A percentile compares a stretch with the other conserved stretches of the same genome.
phyloP scores from a whole-genome alignment of 2,797 vertebrate genomes.

The Huso huso region DNA sequence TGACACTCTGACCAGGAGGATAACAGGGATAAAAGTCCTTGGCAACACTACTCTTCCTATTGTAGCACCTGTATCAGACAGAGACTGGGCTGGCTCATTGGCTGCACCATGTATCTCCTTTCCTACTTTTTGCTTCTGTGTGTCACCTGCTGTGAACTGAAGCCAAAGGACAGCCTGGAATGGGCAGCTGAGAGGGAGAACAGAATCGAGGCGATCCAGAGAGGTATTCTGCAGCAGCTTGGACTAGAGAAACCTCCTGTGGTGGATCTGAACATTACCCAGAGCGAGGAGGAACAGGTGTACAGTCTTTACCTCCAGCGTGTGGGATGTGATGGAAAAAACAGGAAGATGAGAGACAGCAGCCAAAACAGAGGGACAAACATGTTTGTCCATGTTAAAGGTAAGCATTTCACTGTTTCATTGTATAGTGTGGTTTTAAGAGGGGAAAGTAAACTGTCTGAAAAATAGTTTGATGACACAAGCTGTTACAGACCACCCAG shows the following conservation, averaged over 20 bases:
- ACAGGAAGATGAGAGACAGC: neutral
- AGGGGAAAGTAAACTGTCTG: slow-evolving; percentile 17
- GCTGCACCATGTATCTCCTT: neutral
- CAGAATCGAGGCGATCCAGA: slow-evolving; percentile 10
- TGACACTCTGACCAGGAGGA: neutral
- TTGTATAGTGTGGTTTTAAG: slow-evolving; percentile 16
- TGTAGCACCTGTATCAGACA: neutral
- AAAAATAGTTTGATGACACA: neutral
- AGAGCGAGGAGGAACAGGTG: slow-evolving; percentile 3
- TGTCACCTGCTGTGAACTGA: neutral
- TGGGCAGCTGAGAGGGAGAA: neutral
- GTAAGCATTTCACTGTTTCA: slow-evolving; percentile 5
- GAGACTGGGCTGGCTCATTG: neutral
- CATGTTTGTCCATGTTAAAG: neutral
- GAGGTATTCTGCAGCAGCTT: slow-evolving; percentile 4
- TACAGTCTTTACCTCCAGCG: slow-evolving; percentile 6
- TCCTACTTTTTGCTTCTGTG: slow-evolving; percentile 5
- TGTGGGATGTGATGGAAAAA: neutral
- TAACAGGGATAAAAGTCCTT: neutral
- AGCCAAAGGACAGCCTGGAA: neutral
- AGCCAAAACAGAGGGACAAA: neutral
- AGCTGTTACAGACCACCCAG: slow-evolving; percentile 9
- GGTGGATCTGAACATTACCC: neutral
- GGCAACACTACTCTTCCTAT: neutral
- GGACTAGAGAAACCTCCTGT: neutral